Percentiles rank a stretch among this genome's conserved stretches.
Evolutionary conservation across 2,797 vertebrate species (phyloP).

Genomic region (Scleropages formosus): DNA sequence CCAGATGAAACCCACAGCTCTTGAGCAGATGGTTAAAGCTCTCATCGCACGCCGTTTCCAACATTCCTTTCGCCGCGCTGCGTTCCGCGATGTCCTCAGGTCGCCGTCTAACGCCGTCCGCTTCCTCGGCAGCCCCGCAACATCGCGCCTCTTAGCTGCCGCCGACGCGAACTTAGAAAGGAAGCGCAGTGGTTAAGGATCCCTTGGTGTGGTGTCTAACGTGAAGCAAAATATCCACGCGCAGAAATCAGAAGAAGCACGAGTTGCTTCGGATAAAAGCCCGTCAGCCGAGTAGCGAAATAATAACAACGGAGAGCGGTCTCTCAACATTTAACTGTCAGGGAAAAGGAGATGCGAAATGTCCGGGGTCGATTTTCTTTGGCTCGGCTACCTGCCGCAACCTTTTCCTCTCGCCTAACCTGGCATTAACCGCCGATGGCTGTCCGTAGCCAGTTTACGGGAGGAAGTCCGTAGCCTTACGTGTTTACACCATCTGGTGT

Average conservation of each 20-base stretch:
- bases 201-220: conserved; percentile 20
- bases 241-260: no score
- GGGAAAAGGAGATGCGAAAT: conserved; percentile 29
- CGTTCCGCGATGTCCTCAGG: not conserved
- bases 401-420: not conserved
- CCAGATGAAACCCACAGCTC: not conserved
- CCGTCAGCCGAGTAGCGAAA: no score
- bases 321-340: no score
- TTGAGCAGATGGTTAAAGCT: not conserved
- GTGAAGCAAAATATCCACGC: no score
- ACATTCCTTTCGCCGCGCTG: not conserved
- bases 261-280: no score
- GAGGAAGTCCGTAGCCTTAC: conserved; percentile 3
- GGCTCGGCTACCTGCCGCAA: not conserved
- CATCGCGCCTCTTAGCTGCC: conserved; percentile 22
- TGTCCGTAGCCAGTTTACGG: conserved; percentile 11
- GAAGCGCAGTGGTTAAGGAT: not conserved
- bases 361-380: conserved; percentile 34
- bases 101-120: not conserved
- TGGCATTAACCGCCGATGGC: conserved; percentile 17
- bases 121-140: not conserved
- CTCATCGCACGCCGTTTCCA: not conserved
- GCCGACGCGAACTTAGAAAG: no score
- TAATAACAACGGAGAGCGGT: no score
- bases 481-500: conserved; percentile 19